Conservation (phyloP, 30 jellyfish, hydroid and myxozoan species). For the Haliclystus octoradiatus region DNA sequence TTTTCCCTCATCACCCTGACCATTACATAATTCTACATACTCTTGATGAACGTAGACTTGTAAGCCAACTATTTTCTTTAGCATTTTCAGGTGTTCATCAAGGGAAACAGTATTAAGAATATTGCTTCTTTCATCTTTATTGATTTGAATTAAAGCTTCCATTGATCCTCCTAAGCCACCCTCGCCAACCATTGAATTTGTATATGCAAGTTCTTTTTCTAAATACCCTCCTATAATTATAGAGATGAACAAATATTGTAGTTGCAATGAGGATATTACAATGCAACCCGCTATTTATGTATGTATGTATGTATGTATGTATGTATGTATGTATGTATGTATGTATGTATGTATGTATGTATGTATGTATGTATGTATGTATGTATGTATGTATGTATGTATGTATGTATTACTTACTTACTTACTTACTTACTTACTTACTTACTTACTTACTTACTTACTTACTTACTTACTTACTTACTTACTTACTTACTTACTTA, state of each 20-base stretch:
- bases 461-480: too few relatives aligned
- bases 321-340: conserved; percentile 8
- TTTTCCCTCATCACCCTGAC: too few relatives aligned
- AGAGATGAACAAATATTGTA: not conserved
- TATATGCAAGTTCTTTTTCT: conserved; percentile 45
- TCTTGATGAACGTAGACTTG: conserved; percentile 48
- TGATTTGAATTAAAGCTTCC: conserved; percentile 55
- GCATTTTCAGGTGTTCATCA: conserved; percentile 69
- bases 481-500: too few relatives aligned
- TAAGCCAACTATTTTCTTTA: conserved; percentile 42
- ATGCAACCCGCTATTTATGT: too few relatives aligned
- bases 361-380: conserved; percentile 10
- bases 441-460: too few relatives aligned
- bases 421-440: too few relatives aligned
- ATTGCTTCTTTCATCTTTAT: conserved; percentile 36
- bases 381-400: conserved; percentile 10
- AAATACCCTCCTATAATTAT: conserved; percentile 70
- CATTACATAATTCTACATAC: too few relatives aligned
- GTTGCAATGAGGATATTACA: too few relatives aligned
- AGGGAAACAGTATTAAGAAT: conserved; percentile 28
- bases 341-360: conserved; percentile 10
- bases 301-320: conserved; percentile 7
- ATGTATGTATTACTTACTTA: conserved; percentile 9
- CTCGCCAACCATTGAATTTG: conserved; percentile 17
- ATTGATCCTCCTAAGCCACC: conserved; percentile 19